Percentiles rank a stretch among this genome's conserved stretches.
phyloP scores from a whole-genome alignment of 2,888 invertebrate species.

The Lypha dubia region DNA sequence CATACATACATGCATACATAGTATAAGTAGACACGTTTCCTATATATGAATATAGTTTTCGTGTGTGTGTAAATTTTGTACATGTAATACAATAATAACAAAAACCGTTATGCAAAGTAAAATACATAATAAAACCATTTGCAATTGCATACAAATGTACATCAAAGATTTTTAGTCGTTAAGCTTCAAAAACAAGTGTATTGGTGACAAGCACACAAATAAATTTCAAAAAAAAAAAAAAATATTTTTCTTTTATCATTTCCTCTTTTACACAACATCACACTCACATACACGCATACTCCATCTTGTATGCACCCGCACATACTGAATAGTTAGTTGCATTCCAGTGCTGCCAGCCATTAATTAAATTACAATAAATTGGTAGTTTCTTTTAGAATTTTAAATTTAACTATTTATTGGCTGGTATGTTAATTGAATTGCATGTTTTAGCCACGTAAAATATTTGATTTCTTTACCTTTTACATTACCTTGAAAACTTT shows the following conservation, averaged over 20 bases:
- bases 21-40: too few species aligned
- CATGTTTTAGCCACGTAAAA: background rate
- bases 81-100: background rate
- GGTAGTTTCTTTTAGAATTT: background rate
- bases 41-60: background rate
- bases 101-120: slow-evolving; percentile 14
- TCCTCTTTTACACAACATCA: background rate
- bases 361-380: background rate
- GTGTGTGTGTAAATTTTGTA: background rate
- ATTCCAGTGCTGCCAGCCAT: slow-evolving; percentile 24
- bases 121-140: background rate
- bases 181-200: background rate
- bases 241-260: background rate
- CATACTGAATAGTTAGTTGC: slow-evolving; percentile 33
- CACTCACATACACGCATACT: background rate
- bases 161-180: background rate
- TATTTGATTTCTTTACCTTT: background rate
- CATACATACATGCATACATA: background rate
- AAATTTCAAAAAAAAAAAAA: background rate
- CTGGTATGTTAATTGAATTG: background rate
- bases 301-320: slow-evolving; percentile 7
- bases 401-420: background rate
- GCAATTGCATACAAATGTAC: background rate
- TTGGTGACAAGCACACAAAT: background rate
- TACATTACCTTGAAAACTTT: background rate